These are phyloP conservation scores for Tortrix viridana DNA, from an alignment of 2,888 invertebrate species.

Conservation along the genomic window DNA sequence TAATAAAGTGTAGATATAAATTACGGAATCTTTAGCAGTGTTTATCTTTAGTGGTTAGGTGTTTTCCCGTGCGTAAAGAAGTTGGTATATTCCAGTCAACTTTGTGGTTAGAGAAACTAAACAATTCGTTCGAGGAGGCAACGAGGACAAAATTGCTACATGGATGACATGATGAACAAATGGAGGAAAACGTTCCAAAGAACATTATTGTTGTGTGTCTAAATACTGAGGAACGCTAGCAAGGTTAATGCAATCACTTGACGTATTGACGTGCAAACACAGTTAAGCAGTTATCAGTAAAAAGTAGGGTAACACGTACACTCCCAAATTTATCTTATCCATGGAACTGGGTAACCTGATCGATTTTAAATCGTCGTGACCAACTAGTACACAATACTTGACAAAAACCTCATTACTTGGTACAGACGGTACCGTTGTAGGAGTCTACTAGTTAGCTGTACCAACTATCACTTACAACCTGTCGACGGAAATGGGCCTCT, in stretches of 20 bases:
- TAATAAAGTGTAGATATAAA: neutral
- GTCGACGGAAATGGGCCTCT: no score
- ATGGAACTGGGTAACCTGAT: conserved; percentile 3
- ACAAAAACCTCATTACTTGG: conserved; percentile 3
- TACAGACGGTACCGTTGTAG: neutral
- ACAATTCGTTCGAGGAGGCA: no score
- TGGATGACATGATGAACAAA: neutral
- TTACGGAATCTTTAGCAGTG: neutral
- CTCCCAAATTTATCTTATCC: conserved; percentile 33
- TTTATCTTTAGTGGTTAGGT: neutral
- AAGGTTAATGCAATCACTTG: conserved; percentile 18
- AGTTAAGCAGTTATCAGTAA: conserved; percentile 30
- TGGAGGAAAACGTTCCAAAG: neutral
- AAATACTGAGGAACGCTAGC: neutral
- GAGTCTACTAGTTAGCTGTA: no score
- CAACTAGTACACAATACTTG: neutral
- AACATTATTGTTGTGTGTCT: neutral
- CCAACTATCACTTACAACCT: neutral
- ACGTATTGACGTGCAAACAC: conserved; percentile 6
- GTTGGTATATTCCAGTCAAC: neutral
- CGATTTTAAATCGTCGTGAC: conserved; percentile 13
- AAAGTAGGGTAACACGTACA: conserved; percentile 27
- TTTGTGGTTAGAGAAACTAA: no score
- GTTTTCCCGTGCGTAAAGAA: neutral
- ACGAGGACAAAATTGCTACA: no score